phyloP scores from a whole-genome alignment of 2,888 invertebrate species.

The Amphiduros pacificus region DNA sequence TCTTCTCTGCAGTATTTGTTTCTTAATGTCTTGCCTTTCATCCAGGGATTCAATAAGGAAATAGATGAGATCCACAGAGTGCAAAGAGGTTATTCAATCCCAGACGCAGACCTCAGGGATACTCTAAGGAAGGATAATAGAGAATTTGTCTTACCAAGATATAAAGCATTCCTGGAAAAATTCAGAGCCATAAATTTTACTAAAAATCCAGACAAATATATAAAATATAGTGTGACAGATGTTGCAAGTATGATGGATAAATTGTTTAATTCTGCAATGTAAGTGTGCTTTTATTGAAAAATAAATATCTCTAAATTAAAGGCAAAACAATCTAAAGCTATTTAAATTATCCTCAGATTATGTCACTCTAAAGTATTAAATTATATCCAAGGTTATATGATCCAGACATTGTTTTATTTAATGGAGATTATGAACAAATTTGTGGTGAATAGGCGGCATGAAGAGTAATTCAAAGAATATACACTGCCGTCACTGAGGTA shows the following conservation, averaged over 20 bases:
- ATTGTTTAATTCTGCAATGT: conserved; percentile 89
- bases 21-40: conserved; percentile 28
- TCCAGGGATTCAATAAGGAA: conserved; percentile 91
- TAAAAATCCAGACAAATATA: conserved; percentile 90
- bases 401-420: too few relatives aligned
- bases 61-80: conserved; percentile 84
- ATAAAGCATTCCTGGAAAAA: conserved; percentile 63
- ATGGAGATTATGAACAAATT: too few relatives aligned
- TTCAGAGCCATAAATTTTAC: conserved; percentile 76
- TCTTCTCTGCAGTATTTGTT: too few relatives aligned
- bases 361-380: too few relatives aligned
- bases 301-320: background rate
- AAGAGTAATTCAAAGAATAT: too few relatives aligned
- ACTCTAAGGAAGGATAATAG: conserved; percentile 87
- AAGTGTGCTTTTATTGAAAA: conserved; percentile 30
- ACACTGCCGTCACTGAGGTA: too few relatives aligned
- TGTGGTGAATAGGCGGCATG: too few relatives aligned
- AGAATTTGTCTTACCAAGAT: conserved; percentile 82
- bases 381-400: too few relatives aligned
- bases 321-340: too few relatives aligned
- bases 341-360: too few relatives aligned
- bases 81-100: conserved; percentile 89
- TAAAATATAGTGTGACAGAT: conserved; percentile 84
- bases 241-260: conserved; percentile 82
- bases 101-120: conserved; percentile 86